phyloP scores from a whole-genome alignment of 2,797 vertebrate species.

The Thaleichthys pacificus region DNA sequence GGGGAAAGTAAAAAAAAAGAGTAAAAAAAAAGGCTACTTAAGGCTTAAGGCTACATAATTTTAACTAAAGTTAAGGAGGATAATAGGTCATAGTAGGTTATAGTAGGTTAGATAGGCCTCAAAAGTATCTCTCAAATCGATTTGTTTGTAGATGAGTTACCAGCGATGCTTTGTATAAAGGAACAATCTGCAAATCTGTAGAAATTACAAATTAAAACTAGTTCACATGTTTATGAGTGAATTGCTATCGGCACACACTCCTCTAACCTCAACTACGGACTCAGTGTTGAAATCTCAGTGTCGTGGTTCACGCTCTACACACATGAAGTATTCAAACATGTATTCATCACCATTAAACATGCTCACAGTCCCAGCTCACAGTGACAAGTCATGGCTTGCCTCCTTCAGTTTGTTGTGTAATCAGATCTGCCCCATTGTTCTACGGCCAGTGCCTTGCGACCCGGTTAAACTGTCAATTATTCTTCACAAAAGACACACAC shows the following conservation, averaged over 20 bases:
- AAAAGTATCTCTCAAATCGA: background rate
- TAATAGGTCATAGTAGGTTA: too few relatives aligned
- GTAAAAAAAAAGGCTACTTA: too few relatives aligned
- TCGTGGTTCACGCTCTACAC: conserved; percentile 20
- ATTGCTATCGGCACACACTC: conserved; percentile 14
- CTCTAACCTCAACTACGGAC: conserved; percentile 13
- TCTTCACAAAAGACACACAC: conserved; percentile 13
- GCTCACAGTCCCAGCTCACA: conserved; percentile 46
- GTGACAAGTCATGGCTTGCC: conserved; percentile 65
- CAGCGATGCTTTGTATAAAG: too few relatives aligned
- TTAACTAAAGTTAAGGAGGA: too few relatives aligned
- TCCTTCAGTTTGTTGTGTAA: conserved; percentile 54
- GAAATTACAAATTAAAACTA: background rate
- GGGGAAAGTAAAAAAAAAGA: too few relatives aligned
- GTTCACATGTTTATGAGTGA: background rate
- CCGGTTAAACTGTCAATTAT: conserved; percentile 49
- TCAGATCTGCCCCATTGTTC: conserved; percentile 55
- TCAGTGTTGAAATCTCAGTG: conserved; percentile 34
- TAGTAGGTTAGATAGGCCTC: too few relatives aligned
- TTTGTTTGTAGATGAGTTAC: too few relatives aligned
- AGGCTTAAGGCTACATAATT: too few relatives aligned
- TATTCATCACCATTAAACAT: conserved; percentile 39
- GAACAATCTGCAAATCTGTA: background rate
- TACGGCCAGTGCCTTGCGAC: conserved; percentile 24
- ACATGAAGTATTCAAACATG: conserved; percentile 18